Percentiles rank a stretch among this genome's conserved stretches.
Conservation (phyloP, 1,140 invertebrate species). For the Trichonephila clavipes region DNA sequence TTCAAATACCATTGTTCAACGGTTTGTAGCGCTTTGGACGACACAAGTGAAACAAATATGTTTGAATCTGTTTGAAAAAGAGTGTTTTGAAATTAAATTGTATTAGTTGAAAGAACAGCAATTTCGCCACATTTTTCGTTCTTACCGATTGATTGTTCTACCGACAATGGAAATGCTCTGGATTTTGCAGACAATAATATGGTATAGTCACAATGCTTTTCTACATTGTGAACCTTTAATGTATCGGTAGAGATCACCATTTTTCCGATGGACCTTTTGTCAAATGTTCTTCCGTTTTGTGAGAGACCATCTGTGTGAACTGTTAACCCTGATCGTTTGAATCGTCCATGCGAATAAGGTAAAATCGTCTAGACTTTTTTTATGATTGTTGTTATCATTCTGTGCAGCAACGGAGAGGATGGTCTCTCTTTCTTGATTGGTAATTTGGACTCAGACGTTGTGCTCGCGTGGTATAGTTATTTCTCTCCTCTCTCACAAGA, state of each 20-base stretch:
- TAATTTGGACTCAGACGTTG: background rate
- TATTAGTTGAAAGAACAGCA: background rate
- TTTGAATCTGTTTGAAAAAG: background rate
- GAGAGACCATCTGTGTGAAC: background rate
- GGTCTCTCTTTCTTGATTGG: background rate
- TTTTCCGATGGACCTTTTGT: background rate
- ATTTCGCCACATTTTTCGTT: background rate
- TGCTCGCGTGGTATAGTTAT: background rate
- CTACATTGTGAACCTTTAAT: background rate
- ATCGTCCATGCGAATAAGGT: slow-evolving; percentile 38
- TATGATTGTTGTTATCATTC: background rate
- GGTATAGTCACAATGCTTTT: background rate
- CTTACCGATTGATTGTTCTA: background rate
- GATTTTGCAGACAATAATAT: background rate
- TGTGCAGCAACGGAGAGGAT: background rate
- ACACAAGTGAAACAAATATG: background rate
- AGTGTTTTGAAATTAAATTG: background rate
- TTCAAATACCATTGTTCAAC: too few species aligned
- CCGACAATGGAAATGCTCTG: background rate
- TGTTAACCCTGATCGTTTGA: slow-evolving; percentile 3
- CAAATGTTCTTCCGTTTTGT: background rate
- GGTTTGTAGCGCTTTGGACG: background rate
- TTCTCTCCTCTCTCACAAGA: slow-evolving; percentile 39
- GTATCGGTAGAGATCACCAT: background rate
- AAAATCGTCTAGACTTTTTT: slow-evolving; percentile 39